Base-by-base conservation (phyloP, 2,113 vertebrate genomes). In the Alaudala cheleensis region DNA sequence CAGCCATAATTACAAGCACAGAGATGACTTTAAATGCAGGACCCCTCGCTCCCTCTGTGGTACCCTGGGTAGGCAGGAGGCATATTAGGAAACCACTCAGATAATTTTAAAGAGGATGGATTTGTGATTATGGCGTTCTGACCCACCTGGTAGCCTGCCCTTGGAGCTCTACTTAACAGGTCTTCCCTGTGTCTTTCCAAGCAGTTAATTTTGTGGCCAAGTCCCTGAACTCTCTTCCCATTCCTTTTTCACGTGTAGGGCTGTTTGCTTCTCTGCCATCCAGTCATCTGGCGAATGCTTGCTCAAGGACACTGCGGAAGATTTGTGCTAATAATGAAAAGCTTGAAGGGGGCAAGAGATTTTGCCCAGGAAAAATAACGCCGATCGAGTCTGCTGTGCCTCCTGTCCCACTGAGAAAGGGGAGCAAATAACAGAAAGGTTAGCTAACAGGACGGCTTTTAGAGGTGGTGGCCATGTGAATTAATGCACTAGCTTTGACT, bases 241-340 rank as follows among this genome's bases (percentile, higher is more conserved):
- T 96, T 92, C 93, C 74, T 93, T 91, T 95, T 92, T 91, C 88
- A 91, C 9, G 16, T 53, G 88, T 84, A 92, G 88, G 62, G 95
- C 60, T 97, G 78, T 96, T 96, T 93, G 91, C 91, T 87, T 90
- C 94, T 96, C 92, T 95, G 96, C 96, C 94, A 92, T 58, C 72
- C 81, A 87, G 84, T 95, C 94, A 88, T 93, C 90, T 94, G 62
- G 91, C 9, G 31, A 92, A 97, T 74, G 81, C 88, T 96, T 94
- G 81, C 37, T 97, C 95, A 96, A 97, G 93, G 91, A 97, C 95
- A 81, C 81, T 0, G 15, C 1, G 33, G 44, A 95, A 97, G 96
- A 96, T 96, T 95, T 96, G 96, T 96, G 93, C 92, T 95, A 96
- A 96, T 97, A 97, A 96, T 96, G 90, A 96, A 95, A 95, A 91